Conservation (phyloP, 1,140 invertebrate species). For the Littorina saxatilis region DNA sequence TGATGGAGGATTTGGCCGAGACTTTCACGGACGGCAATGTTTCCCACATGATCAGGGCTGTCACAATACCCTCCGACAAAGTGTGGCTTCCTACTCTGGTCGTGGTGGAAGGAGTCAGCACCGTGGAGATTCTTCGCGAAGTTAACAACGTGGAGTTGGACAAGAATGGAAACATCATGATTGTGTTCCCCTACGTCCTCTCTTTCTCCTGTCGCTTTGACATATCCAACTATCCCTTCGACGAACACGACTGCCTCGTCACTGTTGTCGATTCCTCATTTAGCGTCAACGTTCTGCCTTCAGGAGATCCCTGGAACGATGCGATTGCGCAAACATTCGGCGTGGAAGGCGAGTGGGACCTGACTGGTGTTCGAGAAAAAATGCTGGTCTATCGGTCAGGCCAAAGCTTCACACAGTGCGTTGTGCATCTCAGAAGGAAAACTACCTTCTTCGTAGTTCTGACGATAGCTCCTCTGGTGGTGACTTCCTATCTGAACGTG, state of each 20-base stretch:
- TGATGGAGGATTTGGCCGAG: not conserved
- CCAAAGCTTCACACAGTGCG: slow-evolving; percentile 55
- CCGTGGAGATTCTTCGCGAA: not conserved
- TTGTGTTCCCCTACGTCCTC: not conserved
- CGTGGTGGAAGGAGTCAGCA: not conserved
- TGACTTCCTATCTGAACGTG: slow-evolving; percentile 78
- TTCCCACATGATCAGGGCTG: not conserved
- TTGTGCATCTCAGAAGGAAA: slow-evolving; percentile 88
- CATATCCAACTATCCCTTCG: slow-evolving; percentile 6
- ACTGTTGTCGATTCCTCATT: not conserved
- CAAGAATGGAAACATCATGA: not conserved
- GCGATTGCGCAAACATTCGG: not conserved
- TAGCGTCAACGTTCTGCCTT: not conserved
- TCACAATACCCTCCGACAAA: not conserved
- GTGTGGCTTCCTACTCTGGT: not conserved
- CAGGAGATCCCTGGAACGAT: too few relatives aligned
- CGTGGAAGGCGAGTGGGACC: not conserved
- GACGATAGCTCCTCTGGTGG: slow-evolving; percentile 78
- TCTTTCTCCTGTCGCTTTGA: not conserved
- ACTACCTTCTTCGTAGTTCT: slow-evolving; percentile 88
- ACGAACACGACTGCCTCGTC: not conserved
- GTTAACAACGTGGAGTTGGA: not conserved
- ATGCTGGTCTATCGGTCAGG: not conserved
- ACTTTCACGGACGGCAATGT: not conserved
- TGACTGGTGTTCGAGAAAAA: not conserved